Base-by-base conservation (phyloP, 1,140 invertebrate genomes). In the Diachasmimorpha longicaudata region DNA sequence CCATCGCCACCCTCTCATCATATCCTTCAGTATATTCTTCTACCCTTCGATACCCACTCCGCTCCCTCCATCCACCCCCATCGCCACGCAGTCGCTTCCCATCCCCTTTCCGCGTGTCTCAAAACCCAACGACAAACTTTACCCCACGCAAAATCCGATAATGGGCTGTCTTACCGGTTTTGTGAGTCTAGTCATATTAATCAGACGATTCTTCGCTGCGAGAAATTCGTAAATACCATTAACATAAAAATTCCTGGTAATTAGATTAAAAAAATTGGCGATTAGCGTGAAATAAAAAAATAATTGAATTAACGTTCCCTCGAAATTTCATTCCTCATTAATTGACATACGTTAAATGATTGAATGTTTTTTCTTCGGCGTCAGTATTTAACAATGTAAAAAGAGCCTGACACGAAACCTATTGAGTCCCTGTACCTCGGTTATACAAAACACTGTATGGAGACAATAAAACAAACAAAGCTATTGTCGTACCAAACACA, bases 381-480 rank as follows among this genome's bases (percentile, higher is more conserved):
- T 63, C 58, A 23, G 58, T 63, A 63, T 63, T 63, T 31, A 63
- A 63, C 58, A 63, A 63, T 63, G 58, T 37, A 68, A 68, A 68
- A 37, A 39, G 14, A 68, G 31, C 25, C 21, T 68, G 66, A 68
- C 66, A 39, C 36, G 36, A 16, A 39, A 68, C 31, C 66, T 31
- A 68, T 68, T 68, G 66, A 68, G 66, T 39, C 36, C 36, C 66
- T 68, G n/a, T 37, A 68, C 31, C 36, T 68, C 36, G 36, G 66
- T 63, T 63, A 63, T 68, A 68, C 66, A 68, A 68, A 68, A 68
- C 66, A 21, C 5, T 16, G 66, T 68, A 39, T 68, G 66, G 25
- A 68, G 66, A 68, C 66, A 68, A 68, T 39, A 68, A 68, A 68
- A 68, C 66, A 68, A 68, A 68, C 66, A 68, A 39, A 68, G 66